These are phyloP conservation scores for Eupeodes latifasciatus DNA, from an alignment of 2,888 invertebrate genomes.

Conservation along the genomic window DNA sequence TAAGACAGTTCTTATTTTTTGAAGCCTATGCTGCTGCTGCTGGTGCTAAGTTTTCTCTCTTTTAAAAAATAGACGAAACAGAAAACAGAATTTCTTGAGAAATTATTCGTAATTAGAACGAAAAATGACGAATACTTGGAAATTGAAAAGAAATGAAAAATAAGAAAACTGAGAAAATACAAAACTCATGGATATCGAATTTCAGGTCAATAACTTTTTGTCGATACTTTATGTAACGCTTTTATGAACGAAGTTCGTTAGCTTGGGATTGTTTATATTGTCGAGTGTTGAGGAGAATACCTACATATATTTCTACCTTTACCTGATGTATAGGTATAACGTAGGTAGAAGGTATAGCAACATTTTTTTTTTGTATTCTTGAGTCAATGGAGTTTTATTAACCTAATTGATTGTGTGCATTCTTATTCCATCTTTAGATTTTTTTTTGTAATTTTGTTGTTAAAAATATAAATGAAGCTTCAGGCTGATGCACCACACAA, in stretches of 20 bases:
- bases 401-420: constrained; percentile 50
- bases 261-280: constrained; percentile 46
- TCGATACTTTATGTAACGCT: constrained; percentile 44
- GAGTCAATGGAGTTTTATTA: constrained; percentile 47
- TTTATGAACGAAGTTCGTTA: constrained; percentile 57
- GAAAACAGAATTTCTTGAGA: constrained; percentile 58
- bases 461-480: constrained; percentile 26
- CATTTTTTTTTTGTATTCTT: constrained; percentile 1
- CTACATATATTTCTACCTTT: neutral
- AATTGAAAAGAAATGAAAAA: constrained; percentile 45
- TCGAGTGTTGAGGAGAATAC: constrained; percentile 1
- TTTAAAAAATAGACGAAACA: constrained; percentile 13
- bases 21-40: neutral
- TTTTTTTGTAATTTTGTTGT: neutral
- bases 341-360: too few relatives aligned
- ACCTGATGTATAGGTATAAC: neutral
- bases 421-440: constrained; percentile 26
- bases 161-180: neutral
- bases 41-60: neutral
- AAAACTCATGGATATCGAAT: constrained; percentile 67
- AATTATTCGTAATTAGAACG: constrained; percentile 65
- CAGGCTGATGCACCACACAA: constrained; percentile 1
- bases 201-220: constrained; percentile 58
- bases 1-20: neutral
- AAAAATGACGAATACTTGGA: constrained; percentile 63